A percentile compares a stretch with the other conserved stretches of the same genome.
Conservation (phyloP, 1,140 invertebrate genomes). For the Drosophila parabipectinata region DNA sequence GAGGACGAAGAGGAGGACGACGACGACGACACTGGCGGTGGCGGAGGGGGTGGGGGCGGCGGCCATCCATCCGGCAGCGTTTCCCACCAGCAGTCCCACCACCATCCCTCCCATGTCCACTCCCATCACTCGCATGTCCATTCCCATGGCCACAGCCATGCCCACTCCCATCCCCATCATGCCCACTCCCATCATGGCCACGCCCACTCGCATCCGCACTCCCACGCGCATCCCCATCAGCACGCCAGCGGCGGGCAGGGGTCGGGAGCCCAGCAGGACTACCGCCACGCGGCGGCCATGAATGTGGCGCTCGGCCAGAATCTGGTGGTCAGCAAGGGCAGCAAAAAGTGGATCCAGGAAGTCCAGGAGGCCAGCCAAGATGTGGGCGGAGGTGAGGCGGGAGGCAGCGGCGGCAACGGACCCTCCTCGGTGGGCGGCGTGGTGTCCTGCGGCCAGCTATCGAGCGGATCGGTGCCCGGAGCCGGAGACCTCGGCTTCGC, state of each 20-base stretch:
- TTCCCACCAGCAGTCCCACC: constrained; percentile 45
- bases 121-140: constrained; percentile 53
- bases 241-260: constrained; percentile 37
- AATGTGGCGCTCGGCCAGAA: constrained; percentile 75
- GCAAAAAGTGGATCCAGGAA: constrained; percentile 81
- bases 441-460: constrained; percentile 33
- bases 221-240: constrained; percentile 37
- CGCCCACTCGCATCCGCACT: constrained; percentile 4
- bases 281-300: constrained; percentile 72
- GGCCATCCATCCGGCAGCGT: constrained; percentile 7
- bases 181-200: constrained; percentile 22
- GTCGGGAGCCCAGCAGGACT: constrained; percentile 44
- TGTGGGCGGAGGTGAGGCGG: constrained; percentile 48
- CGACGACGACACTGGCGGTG: constrained; percentile 59
- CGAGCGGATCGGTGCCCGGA: constrained; percentile 20
- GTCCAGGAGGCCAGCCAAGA: constrained; percentile 46
- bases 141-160: constrained; percentile 35
- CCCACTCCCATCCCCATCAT: constrained; percentile 34
- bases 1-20: constrained; percentile 78
- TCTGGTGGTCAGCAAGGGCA: constrained; percentile 82
- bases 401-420: neutral
- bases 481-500: constrained; percentile 69
- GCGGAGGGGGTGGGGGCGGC: constrained; percentile 42
- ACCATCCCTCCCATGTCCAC: constrained; percentile 51
- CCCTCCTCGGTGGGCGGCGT: constrained; percentile 1